Percentiles rank a stretch among this genome's conserved stretches.
Conservation (phyloP, 2,797 vertebrate species). For the Pygocentrus nattereri region DNA sequence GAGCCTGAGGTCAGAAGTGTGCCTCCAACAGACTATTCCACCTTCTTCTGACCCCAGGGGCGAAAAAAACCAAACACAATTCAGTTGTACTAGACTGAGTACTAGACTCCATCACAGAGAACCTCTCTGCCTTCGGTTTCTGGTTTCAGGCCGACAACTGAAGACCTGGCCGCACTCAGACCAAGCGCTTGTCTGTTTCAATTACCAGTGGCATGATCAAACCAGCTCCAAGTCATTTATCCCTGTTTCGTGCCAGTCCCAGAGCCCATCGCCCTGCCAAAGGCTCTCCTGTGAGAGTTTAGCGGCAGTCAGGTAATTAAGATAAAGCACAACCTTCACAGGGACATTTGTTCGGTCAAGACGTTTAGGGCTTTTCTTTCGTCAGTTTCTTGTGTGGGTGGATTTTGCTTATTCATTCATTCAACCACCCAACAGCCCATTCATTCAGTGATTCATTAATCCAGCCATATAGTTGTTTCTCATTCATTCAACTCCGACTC, state of each 20-base stretch:
- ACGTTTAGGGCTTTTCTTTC: background rate
- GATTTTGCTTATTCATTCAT: background rate
- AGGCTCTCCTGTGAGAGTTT: slow-evolving; percentile 5
- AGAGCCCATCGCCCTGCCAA: slow-evolving; percentile 9
- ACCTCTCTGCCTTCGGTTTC: background rate
- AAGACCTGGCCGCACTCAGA: slow-evolving; percentile 31
- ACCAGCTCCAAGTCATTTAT: slow-evolving; percentile 41
- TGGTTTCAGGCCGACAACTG: background rate
- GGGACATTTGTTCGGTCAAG: background rate
- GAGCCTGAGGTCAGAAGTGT: slow-evolving; percentile 18
- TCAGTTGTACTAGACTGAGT: slow-evolving; percentile 34
- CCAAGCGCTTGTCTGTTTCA: slow-evolving; percentile 46
- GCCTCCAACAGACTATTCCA: slow-evolving; percentile 14
- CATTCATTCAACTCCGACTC: background rate
- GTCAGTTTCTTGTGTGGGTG: background rate
- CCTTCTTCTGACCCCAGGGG: slow-evolving; percentile 19
- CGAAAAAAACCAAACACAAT: slow-evolving; percentile 39
- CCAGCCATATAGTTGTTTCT: background rate
- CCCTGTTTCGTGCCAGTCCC: slow-evolving; percentile 24
- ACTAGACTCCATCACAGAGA: slow-evolving; percentile 18
- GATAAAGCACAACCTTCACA: slow-evolving; percentile 8
- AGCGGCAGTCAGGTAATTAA: slow-evolving; percentile 19
- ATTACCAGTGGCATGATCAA: slow-evolving; percentile 40
- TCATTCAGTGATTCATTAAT: background rate
- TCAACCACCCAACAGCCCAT: background rate